phyloP scores from a whole-genome alignment of 2,113 vertebrate genomes.

The Elgaria multicarinata region DNA sequence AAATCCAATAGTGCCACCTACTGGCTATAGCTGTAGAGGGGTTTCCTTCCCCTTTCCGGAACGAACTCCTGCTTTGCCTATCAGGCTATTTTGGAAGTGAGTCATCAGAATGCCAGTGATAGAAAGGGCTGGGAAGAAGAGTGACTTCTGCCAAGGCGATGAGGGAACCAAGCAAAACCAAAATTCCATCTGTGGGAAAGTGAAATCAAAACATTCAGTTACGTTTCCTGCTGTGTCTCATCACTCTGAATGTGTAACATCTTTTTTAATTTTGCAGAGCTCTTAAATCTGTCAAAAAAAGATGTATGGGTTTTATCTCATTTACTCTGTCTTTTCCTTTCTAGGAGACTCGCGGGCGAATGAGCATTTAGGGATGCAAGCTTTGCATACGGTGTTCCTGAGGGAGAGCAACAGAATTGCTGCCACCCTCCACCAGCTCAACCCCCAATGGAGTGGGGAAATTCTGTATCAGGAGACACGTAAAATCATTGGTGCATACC shows the following conservation, averaged over 20 bases:
- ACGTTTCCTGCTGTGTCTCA: not conserved
- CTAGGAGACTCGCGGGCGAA: conserved; percentile 81
- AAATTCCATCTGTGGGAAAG: not conserved
- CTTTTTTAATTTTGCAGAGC: not conserved
- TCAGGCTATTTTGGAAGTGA: too few species aligned
- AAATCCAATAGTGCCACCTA: not conserved
- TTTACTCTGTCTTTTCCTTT: not conserved
- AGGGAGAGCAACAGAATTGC: conserved; percentile 78
- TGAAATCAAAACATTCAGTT: not conserved
- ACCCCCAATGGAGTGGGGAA: conserved; percentile 80
- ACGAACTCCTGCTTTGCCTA: not conserved
- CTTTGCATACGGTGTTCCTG: conserved; percentile 79
- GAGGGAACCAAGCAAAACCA: not conserved
- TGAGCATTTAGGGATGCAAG: conserved; percentile 81
- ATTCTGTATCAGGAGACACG: conserved; percentile 80
- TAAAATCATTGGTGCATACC: conserved; percentile 80
- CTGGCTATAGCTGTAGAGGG: not conserved
- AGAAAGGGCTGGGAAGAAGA: not conserved
- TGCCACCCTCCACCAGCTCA: conserved; percentile 74
- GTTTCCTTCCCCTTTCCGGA: not conserved
- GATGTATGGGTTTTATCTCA: not conserved
- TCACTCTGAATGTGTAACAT: not conserved
- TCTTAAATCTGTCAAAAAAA: not conserved
- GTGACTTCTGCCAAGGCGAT: not conserved
- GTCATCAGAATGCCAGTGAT: not conserved